Conservation (phyloP, 2,113 vertebrate species). For the Oncorhynchus gorbuscha region DNA sequence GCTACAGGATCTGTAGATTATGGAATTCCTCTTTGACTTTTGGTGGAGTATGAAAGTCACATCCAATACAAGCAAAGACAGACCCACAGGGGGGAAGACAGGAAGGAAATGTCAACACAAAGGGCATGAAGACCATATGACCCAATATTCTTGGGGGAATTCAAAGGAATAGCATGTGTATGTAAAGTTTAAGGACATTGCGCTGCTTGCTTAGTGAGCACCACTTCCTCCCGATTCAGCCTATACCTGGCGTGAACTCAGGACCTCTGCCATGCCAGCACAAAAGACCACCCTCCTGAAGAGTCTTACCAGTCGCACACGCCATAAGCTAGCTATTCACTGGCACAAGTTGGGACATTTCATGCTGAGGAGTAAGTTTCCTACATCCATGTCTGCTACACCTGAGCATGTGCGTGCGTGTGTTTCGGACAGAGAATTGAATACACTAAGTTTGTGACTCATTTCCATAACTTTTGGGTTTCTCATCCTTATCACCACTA, state of each 20-base stretch:
- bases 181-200: background rate
- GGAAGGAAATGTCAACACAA: constrained; percentile 21
- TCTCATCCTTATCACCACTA: no score
- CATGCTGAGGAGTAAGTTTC: no score
- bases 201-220: no score
- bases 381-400: no score
- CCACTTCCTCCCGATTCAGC: no score
- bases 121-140: constrained; percentile 9
- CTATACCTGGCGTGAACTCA: no score
- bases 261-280: no score
- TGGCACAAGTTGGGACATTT: no score
- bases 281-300: no score
- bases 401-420: background rate
- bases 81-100: constrained; percentile 30
- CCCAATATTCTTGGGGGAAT: constrained; percentile 13
- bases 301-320: no score
- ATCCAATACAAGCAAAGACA: constrained; percentile 44
- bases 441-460: background rate
- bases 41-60: constrained; percentile 18
- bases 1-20: constrained; percentile 30
- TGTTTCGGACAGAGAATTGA: background rate
- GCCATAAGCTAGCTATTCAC: no score
- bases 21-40: constrained; percentile 28
- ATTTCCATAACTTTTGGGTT: no score
- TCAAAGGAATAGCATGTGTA: constrained; percentile 8